Conservation (phyloP, 35 echinoderm and acorn worm species). For the Strongylocentrotus purpuratus region DNA sequence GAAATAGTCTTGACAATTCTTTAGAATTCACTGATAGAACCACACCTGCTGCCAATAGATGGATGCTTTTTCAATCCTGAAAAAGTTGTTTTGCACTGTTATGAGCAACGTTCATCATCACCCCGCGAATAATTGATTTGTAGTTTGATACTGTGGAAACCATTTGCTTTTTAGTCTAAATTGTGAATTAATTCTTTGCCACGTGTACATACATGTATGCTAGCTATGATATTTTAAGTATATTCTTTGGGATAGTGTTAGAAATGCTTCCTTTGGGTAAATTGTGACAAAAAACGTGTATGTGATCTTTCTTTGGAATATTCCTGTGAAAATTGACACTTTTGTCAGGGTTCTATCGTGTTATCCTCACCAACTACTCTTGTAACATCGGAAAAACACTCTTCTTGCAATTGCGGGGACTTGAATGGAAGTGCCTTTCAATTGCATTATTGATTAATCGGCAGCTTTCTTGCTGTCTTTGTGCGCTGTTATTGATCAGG, state of each 20-base stretch:
- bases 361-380: not conserved
- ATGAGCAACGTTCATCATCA: not conserved
- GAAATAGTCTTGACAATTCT: not conserved
- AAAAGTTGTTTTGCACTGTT: not conserved
- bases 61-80: not conserved
- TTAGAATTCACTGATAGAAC: not conserved
- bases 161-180: not conserved
- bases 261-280: not conserved
- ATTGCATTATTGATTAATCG: slow-evolving; percentile 1
- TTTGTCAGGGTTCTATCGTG: not conserved
- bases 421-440: not conserved
- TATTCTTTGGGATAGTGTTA: not conserved
- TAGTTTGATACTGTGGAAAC: not conserved
- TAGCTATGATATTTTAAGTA: not conserved
- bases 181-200: not conserved
- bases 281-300: not conserved
- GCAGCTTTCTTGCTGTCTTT: not conserved
- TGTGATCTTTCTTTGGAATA: not conserved
- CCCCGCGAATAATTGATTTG: not conserved
- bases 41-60: not conserved
- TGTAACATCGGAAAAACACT: not conserved
- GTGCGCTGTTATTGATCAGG: slow-evolving; percentile 18
- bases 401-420: not conserved
- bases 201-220: not conserved
- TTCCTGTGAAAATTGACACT: not conserved